phyloP scores from a whole-genome alignment of 2,797 vertebrate species.

The Halcyon badia region DNA sequence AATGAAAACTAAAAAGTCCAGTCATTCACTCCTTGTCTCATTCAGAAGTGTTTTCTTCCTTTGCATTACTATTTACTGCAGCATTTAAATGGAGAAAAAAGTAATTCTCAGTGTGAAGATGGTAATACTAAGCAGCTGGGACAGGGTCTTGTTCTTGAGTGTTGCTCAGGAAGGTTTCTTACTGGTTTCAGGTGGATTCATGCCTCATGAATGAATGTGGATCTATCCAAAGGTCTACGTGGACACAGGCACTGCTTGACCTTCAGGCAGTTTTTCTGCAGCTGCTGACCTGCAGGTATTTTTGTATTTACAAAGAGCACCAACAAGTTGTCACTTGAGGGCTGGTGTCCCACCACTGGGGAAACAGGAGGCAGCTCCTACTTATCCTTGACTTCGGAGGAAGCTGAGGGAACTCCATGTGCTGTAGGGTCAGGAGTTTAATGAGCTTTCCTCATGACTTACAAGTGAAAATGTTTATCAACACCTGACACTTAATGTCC shows the following conservation, averaged over 20 bases:
- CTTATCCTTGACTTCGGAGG: neutral
- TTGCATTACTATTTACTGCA: neutral
- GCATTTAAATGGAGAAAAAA: neutral
- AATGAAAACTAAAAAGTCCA: neutral
- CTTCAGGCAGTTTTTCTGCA: neutral
- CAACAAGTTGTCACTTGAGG: fast-evolving
- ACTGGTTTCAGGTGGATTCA: neutral
- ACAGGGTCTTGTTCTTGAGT: neutral
- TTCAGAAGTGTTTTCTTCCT: neutral
- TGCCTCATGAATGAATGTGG: neutral
- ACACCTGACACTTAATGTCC: neutral
- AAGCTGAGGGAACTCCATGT: neutral
- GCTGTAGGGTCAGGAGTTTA: neutral
- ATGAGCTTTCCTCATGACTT: neutral
- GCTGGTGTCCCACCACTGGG: fast-evolving
- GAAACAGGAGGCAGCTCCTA: neutral
- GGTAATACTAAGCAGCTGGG: neutral
- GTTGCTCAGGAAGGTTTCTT: neutral
- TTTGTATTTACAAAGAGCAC: neutral
- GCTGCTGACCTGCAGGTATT: neutral
- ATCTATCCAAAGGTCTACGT: neutral
- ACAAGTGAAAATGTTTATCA: neutral
- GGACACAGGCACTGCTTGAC: neutral
- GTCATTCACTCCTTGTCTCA: neutral
- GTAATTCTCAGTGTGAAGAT: neutral